These are phyloP conservation scores for Lycophotia porphyrea DNA, from an alignment of 2,888 invertebrate genomes.

Conservation along the genomic window DNA sequence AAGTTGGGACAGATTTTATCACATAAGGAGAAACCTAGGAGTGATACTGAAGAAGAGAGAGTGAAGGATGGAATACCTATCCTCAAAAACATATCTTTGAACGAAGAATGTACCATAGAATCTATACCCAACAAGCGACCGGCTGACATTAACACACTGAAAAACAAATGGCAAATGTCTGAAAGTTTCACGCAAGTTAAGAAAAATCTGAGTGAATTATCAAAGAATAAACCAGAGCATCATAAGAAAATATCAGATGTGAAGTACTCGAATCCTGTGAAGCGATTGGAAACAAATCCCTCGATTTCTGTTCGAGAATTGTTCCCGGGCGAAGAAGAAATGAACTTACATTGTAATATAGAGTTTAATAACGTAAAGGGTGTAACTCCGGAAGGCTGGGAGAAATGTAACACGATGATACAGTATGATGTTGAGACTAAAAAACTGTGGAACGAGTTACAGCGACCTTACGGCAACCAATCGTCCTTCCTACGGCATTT, in stretches of 20 bases:
- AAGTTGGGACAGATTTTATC: conserved; percentile 84
- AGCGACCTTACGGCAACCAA: conserved; percentile 96
- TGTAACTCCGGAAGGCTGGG: conserved; percentile 95
- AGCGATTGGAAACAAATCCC: conserved; percentile 93
- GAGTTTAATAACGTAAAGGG: conserved; percentile 93
- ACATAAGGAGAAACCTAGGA: conserved; percentile 77
- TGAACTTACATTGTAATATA: conserved; percentile 93
- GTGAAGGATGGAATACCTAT: conserved; percentile 75
- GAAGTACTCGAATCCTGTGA: conserved; percentile 91
- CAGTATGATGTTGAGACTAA: conserved; percentile 96
- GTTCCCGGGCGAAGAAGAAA: conserved; percentile 95
- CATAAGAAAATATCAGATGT: conserved; percentile 83
- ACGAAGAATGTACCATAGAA: conserved; percentile 91
- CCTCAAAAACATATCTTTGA: conserved; percentile 87
- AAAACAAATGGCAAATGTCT: conserved; percentile 89
- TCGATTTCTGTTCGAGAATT: conserved; percentile 95
- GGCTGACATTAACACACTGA: conserved; percentile 86
- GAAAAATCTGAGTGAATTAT: conserved; percentile 87
- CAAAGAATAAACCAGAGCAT: conserved; percentile 84
- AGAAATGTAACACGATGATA: conserved; percentile 94
- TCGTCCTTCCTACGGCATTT: conserved; percentile 96
- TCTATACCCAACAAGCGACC: conserved; percentile 87
- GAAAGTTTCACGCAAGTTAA: conserved; percentile 89
- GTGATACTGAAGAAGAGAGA: conserved; percentile 79
- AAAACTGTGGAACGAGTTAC: conserved; percentile 94